Conservation (phyloP, 2,888 invertebrate genomes). For the Pedicia rivosa region DNA sequence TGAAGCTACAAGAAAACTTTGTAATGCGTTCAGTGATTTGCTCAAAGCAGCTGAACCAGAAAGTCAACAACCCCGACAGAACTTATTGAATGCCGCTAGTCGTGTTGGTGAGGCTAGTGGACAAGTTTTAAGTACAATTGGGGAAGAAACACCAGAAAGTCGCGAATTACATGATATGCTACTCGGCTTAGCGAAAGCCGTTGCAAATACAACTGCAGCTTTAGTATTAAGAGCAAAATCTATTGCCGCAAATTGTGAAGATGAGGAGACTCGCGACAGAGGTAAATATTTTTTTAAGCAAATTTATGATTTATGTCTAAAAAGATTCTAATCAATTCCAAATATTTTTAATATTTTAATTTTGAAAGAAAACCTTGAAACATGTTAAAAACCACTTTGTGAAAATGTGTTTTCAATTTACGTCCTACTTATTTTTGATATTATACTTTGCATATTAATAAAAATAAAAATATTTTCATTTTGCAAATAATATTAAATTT, state of each 20-base stretch:
- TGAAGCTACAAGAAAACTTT: slow-evolving; percentile 83
- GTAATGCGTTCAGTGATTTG: slow-evolving; percentile 86
- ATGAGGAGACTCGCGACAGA: slow-evolving; percentile 32
- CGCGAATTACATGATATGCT: slow-evolving; percentile 81
- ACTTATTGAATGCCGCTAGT: slow-evolving; percentile 85
- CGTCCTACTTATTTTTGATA: no score
- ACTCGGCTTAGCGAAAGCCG: slow-evolving; percentile 85
- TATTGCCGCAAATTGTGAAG: slow-evolving; percentile 78
- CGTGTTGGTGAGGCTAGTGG: slow-evolving; percentile 94
- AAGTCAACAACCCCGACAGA: slow-evolving; percentile 84
- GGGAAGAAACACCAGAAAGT: slow-evolving; percentile 74
- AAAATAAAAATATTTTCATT: no score
- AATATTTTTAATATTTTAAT: no score
- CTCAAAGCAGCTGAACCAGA: slow-evolving; percentile 92
- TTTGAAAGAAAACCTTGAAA: no score
- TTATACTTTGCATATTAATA: no score
- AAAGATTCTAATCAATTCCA: no score
- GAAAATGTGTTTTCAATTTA: no score
- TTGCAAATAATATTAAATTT: no score
- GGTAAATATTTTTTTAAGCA: neutral
- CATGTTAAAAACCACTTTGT: no score
- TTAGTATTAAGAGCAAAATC: slow-evolving; percentile 92
- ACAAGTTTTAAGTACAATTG: slow-evolving; percentile 81
- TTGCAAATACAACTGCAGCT: slow-evolving; percentile 95
- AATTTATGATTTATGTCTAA: no score